Evolutionary conservation across 2,797 vertebrate genomes (phyloP).

Genomic region (Hydrolagus colliei): DNA sequence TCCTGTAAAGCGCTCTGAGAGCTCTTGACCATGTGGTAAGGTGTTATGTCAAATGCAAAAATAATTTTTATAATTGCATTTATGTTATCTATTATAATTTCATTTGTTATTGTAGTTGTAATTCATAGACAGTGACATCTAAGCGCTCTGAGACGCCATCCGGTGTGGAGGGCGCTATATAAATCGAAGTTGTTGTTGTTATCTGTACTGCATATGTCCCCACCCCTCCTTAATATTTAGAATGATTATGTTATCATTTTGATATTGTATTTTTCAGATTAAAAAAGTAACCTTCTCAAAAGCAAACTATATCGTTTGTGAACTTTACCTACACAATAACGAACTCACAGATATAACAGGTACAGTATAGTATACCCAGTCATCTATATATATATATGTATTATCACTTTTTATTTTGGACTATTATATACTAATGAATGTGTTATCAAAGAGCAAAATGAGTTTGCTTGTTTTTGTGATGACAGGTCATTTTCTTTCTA

Average conservation of each 20-base stretch:
- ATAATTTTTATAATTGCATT: too few relatives aligned
- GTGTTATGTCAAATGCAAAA: too few relatives aligned
- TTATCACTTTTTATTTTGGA: background rate
- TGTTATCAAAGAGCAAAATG: background rate
- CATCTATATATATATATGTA: background rate
- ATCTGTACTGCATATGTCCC: too few relatives aligned
- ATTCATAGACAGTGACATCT: background rate
- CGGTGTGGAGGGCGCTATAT: too few relatives aligned
- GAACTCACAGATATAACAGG: constrained; percentile 63
- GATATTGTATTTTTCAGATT: constrained; percentile 53
- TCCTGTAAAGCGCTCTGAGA: too few relatives aligned
- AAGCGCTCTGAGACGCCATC: too few relatives aligned
- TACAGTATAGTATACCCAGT: constrained; percentile 38
- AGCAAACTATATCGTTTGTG: constrained; percentile 61
- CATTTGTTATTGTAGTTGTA: background rate
- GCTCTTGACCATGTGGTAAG: too few relatives aligned
- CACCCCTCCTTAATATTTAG: background rate
- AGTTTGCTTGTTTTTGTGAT: constrained; percentile 10
- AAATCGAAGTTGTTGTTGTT: too few relatives aligned
- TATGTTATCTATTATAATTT: background rate
- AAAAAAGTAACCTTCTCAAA: constrained; percentile 55
- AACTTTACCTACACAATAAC: constrained; percentile 71
- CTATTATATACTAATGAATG: background rate
- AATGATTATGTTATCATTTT: constrained; percentile 9
- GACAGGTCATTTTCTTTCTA: constrained; percentile 2